Evolutionary conservation across 2,888 invertebrate genomes (phyloP), one percentile per base, ranked within the genome.

Genomic region (Drosophila setosimentum): DNA sequence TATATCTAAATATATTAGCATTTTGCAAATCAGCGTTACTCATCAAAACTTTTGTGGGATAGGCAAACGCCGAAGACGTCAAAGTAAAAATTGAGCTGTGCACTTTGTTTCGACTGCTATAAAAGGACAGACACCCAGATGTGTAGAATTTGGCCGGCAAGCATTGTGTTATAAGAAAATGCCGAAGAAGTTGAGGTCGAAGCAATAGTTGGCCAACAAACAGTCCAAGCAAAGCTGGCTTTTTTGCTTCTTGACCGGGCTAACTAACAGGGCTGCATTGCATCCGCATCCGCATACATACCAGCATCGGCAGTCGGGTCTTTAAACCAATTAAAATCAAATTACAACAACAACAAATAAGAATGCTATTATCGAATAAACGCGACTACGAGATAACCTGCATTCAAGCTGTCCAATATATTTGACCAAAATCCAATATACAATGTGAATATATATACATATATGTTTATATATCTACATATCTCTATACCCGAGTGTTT

Each of bases 1-100:
- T 18, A 24, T 11, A 35, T 1, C 11, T 6, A 54, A 10, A 33
- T 24, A 5, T 6, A 10, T 18, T 54, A 16, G 24, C 24, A 45
- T 61, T 55, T 35, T 64, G 79, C 82, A 61, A 87, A 89, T 87
- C 84, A 85, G 75, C 67, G 68, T 67, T 67, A 84, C 72, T 85
- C 73, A 84, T 69, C 78, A 87, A 7, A 57, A 13, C 6, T 21
- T 16, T 24, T 58, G 16, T 57, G 29, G 21, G 54, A 45, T 33
- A 48, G 16, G 3, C 5, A 37, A 18, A 33, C n/a, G 11, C 7
- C 48, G 54, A 37, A 45, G 8, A 16, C 21, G 21, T 24, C 21
- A 45, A 21, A 45, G 16, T 45, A 21, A 42, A 13, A 21, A 21
- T 1, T 21, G 42, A 42, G 21, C 58, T 37, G 51, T 68, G 51